These are phyloP conservation scores for Drosophila bipectinata DNA, from an alignment of 1,140 invertebrate genomes.

Conservation along the genomic window DNA sequence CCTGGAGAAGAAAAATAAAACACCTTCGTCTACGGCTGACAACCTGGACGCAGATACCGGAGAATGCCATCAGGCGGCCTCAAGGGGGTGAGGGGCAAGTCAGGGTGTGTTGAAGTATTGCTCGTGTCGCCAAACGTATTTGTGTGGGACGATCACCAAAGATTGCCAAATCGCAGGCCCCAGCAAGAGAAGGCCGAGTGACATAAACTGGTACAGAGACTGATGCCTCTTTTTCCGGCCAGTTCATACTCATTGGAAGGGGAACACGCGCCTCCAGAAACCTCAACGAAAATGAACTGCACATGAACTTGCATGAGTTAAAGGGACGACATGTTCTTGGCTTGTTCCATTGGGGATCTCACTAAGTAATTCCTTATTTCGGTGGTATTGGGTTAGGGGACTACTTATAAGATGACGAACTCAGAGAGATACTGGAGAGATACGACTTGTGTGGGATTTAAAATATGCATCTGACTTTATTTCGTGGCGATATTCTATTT, in stretches of 20 bases:
- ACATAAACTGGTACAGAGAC: conserved; percentile 7
- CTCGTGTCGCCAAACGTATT: conserved; percentile 31
- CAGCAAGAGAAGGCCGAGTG: conserved; percentile 21
- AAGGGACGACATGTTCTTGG: not conserved
- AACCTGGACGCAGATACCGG: conserved; percentile 40
- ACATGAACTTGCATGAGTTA: no score
- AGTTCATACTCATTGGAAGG: conserved; percentile 68
- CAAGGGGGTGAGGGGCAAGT: conserved; percentile 46
- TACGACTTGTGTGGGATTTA: not conserved
- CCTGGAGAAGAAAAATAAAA: conserved; percentile 14
- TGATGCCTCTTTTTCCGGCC: conserved; percentile 4
- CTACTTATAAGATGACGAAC: conserved; percentile 13
- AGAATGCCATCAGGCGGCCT: conserved; percentile 32
- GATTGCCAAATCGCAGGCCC: conserved; percentile 53
- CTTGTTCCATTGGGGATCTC: conserved; percentile 11
- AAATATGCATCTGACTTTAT: no score
- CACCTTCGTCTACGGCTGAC: conserved; percentile 55
- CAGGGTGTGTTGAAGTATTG: conserved; percentile 49
- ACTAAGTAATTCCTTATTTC: conserved; percentile 11
- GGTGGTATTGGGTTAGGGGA: not conserved
- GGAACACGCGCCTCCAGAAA: conserved; percentile 63
- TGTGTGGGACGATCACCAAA: conserved; percentile 71
- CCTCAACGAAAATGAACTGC: no score
- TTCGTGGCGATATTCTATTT: no score
- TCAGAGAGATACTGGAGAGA: not conserved